Evolutionary conservation across 1,140 invertebrate species (phyloP).

Genomic region (Probaryconus sp.): DNA sequence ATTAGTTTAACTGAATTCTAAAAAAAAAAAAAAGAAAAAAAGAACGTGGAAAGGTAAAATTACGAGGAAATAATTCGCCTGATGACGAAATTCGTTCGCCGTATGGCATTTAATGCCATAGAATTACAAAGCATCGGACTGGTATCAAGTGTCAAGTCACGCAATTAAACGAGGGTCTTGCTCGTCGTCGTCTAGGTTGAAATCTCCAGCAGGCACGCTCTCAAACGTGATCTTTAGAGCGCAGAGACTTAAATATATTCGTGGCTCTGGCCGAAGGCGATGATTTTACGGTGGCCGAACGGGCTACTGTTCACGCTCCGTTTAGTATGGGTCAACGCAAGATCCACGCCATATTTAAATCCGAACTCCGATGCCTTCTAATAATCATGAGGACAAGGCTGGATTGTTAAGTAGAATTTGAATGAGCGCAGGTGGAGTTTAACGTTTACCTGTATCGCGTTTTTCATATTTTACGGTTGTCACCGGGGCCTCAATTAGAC

Average conservation of each 20-base stretch:
- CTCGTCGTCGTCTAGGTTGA: neutral
- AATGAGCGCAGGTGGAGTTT: slow-evolving; percentile 9
- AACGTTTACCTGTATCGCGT: neutral
- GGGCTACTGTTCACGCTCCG: slow-evolving; percentile 67
- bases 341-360: slow-evolving; percentile 50
- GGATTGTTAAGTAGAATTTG: slow-evolving; percentile 42
- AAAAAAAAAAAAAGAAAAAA: too few relatives aligned
- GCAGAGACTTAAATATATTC: neutral
- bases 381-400: slow-evolving; percentile 21
- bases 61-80: too few relatives aligned
- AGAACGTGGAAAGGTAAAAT: too few relatives aligned
- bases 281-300: slow-evolving; percentile 60
- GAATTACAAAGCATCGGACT: neutral
- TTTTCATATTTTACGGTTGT: neutral
- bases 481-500: too few relatives aligned
- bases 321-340: slow-evolving; percentile 61
- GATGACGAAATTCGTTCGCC: slow-evolving; percentile 2
- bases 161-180: neutral
- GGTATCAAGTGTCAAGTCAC: slow-evolving; percentile 1
- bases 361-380: slow-evolving; percentile 30
- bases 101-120: slow-evolving; percentile 6
- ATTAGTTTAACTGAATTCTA: too few relatives aligned
- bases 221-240: slow-evolving; percentile 11
- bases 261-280: slow-evolving; percentile 50
- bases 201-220: neutral